These are phyloP conservation scores for Polyodon spathula DNA, from an alignment of 2,113 vertebrate species.

Conservation along the genomic window DNA sequence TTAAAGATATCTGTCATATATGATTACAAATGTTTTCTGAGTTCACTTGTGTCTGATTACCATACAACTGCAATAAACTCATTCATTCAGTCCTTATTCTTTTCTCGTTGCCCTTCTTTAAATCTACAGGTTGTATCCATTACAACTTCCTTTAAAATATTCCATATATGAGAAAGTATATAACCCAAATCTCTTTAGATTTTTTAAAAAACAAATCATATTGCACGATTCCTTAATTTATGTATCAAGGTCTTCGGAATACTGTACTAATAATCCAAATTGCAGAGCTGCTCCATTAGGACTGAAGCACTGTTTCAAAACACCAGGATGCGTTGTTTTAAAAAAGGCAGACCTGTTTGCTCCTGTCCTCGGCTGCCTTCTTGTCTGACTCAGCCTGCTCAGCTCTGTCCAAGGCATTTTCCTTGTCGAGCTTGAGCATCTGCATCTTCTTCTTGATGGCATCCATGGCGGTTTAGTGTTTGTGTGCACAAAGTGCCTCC, in stretches of 20 bases:
- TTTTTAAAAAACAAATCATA: too few species aligned
- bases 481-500: slow-evolving; percentile 36
- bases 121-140: background rate
- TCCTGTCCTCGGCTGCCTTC: slow-evolving; percentile 92
- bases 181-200: too few species aligned
- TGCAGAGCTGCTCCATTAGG: slow-evolving; percentile 33
- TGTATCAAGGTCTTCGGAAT: slow-evolving; percentile 24
- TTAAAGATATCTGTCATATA: too few species aligned
- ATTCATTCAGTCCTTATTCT: too few species aligned
- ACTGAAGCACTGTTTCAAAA: slow-evolving; percentile 14
- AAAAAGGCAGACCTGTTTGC: slow-evolving; percentile 92
- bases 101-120: too few species aligned
- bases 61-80: too few species aligned
- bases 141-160: background rate
- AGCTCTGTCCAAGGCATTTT: slow-evolving; percentile 95
- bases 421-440: slow-evolving; percentile 99
- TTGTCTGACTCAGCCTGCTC: slow-evolving; percentile 95
- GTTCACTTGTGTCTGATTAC: too few species aligned
- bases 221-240: slow-evolving; percentile 27
- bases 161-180: background rate
- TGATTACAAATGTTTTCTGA: too few species aligned
- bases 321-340: slow-evolving; percentile 26
- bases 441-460: slow-evolving; percentile 99
- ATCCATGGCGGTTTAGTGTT: slow-evolving; percentile 79
- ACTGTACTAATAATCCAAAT: slow-evolving; percentile 37